Base-by-base conservation (phyloP, 2,888 invertebrate genomes). In the Ischnus inquisitorius region DNA sequence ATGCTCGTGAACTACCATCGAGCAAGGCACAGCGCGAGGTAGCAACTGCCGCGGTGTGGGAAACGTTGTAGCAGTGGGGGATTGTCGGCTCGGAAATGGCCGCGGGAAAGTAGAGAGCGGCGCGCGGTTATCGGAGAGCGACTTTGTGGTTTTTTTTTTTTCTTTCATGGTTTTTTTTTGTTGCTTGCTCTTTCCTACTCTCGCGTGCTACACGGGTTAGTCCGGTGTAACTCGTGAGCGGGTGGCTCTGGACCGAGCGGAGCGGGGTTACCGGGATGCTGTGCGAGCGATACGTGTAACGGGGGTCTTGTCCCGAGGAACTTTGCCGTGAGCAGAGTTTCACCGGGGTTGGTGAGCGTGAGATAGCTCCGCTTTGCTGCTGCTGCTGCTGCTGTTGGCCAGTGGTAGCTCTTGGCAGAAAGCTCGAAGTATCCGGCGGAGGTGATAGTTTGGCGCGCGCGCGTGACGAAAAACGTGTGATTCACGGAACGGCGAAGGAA, bases 31-130 rank as follows among this genome's bases (percentile, higher is more conserved):
- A 34, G 34, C 34, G 94, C 92, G 93, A 74, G 25, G 82, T 34
- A 74, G 19, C 46, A 62, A 71, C 10, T 39, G 62, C 25, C 77
- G 51, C 71, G 48, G 79, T 83, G 85, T 78, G 83, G 80, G 82
- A 82, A 86, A 81, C 83, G 57, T 76, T 39, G 93, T 93, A 94
- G 94, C 91, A 94, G 93, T 94, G 83, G 87, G 86, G 84, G 86
- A 80, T 86, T 83, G 88, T 79, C 67, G 90, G 89, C 90, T 92
- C 90, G 90, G 92, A 92, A 93, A 93, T 93, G 93, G 93, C 93
- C 91, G 92, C 93, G 92, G 91, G 92, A 93, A 93, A 93, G 93
- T 93, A 92, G 90, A 91, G 92, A 91, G 91, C 89, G 90, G 88
- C 79, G 69, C 82, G 60, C 81, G 74, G 69, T 79, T 81, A 83